Conservation (phyloP, 2,797 vertebrate genomes). For the Crocodylus rhombifer region DNA sequence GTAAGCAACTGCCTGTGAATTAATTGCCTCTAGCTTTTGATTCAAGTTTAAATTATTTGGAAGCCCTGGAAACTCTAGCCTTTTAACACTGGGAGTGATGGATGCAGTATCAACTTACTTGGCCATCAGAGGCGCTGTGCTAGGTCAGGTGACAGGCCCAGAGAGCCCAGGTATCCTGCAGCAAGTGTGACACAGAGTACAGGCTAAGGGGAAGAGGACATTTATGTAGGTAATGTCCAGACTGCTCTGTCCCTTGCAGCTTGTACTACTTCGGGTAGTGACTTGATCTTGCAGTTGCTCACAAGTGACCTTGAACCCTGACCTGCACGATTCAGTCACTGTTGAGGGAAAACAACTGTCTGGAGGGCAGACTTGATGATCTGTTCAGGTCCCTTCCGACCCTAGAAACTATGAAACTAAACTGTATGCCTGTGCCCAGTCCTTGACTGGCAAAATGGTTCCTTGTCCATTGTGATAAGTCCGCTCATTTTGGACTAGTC, state of each 20-base stretch:
- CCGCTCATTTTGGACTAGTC: neutral
- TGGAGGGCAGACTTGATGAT: neutral
- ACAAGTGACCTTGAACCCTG: neutral
- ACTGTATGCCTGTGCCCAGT: too few species aligned
- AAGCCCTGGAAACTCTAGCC: neutral
- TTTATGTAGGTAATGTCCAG: too few species aligned
- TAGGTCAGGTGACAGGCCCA: too few species aligned
- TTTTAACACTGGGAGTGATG: neutral
- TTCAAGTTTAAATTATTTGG: neutral
- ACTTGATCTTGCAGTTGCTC: neutral
- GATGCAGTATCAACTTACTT: too few species aligned
- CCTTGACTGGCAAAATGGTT: accelerated
- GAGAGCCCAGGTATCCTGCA: too few species aligned
- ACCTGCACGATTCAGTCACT: neutral
- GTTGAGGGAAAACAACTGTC: neutral
- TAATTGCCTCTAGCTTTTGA: neutral
- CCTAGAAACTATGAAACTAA: neutral
- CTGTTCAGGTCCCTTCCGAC: accelerated
- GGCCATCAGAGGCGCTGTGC: too few species aligned
- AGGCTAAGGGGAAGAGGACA: too few species aligned
- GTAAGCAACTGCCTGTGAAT: too few species aligned
- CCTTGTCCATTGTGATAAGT: neutral
- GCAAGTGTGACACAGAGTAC: too few species aligned
- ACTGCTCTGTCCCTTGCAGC: too few species aligned
- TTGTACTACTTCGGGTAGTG: too few species aligned